A percentile compares a stretch with the other conserved stretches of the same genome.
Conservation (phyloP, 1,140 invertebrate species). For the Pachypsylla venusta region DNA sequence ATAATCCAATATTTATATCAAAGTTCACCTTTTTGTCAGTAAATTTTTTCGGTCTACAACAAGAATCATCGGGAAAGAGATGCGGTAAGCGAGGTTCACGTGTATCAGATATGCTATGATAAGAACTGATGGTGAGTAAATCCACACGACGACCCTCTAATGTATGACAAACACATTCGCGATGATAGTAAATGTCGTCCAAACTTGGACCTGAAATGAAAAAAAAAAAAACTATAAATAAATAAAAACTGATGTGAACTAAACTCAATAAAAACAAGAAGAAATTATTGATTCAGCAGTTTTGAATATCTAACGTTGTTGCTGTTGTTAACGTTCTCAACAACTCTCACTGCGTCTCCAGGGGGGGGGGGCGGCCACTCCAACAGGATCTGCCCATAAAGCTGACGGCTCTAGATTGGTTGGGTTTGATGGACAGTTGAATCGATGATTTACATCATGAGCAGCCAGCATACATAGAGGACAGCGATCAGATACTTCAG, state of each 20-base stretch:
- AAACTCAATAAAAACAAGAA: background rate
- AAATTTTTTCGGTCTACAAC: conserved; percentile 54
- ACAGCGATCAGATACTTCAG: too few relatives aligned
- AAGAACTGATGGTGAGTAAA: conserved; percentile 72
- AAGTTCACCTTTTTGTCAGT: conserved; percentile 53
- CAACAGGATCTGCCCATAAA: too few relatives aligned
- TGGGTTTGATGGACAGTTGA: too few relatives aligned
- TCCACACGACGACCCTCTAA: conserved; percentile 71
- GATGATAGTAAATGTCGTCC: conserved; percentile 70
- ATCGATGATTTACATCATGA: too few relatives aligned
- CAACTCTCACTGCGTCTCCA: too few relatives aligned
- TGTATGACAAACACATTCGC: conserved; percentile 67
- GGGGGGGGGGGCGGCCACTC: too few relatives aligned
- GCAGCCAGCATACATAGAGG: too few relatives aligned
- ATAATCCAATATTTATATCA: too few relatives aligned
- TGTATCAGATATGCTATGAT: conserved; percentile 53
- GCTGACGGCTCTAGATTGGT: too few relatives aligned
- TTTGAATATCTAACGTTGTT: too few relatives aligned
- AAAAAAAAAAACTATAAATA: background rate
- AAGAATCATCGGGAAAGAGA: conserved; percentile 55
- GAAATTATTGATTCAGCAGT: too few relatives aligned
- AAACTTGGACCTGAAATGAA: conserved; percentile 22
- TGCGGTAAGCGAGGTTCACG: conserved; percentile 55
- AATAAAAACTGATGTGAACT: background rate
- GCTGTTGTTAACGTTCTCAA: too few relatives aligned